phyloP scores from a whole-genome alignment of 2,888 invertebrate genomes.

The Netelia inedita region DNA sequence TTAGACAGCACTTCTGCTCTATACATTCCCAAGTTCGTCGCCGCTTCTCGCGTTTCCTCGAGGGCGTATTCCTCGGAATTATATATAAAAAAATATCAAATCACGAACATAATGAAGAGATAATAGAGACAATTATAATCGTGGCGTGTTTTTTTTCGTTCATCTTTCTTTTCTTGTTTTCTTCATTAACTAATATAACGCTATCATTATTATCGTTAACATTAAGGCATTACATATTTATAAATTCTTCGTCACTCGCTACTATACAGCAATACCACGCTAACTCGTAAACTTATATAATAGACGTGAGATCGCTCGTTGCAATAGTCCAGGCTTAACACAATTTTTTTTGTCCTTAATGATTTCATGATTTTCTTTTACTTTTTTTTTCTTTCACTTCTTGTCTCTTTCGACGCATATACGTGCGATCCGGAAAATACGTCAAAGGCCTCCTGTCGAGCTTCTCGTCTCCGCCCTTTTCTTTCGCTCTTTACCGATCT shows the following conservation, averaged over 20 bases:
- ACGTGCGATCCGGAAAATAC: constrained; percentile 6
- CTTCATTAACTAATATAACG: constrained; percentile 80
- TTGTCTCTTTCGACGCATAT: constrained; percentile 20
- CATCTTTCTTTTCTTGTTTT: constrained; percentile 35
- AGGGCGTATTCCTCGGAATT: constrained; percentile 61
- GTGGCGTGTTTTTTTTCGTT: constrained; percentile 53
- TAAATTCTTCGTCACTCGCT: constrained; percentile 81
- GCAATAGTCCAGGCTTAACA: constrained; percentile 83
- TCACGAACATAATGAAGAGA: constrained; percentile 80
- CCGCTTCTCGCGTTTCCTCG: constrained; percentile 65
- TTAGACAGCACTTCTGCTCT: constrained; percentile 82
- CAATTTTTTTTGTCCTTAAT: constrained; percentile 60
- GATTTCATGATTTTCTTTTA: constrained; percentile 20
- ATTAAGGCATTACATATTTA: constrained; percentile 85
- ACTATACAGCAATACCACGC: constrained; percentile 82
- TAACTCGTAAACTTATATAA: constrained; percentile 81
- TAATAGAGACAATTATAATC: constrained; percentile 78
- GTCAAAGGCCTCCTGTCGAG: constrained; percentile 64
- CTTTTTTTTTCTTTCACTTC: constrained; percentile 42
- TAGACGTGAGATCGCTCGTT: constrained; percentile 85
- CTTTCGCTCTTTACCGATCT: constrained; percentile 1
- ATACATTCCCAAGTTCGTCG: constrained; percentile 72
- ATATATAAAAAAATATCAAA: constrained; percentile 81
- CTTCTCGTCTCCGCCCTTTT: constrained; percentile 3
- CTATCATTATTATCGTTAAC: constrained; percentile 84